A percentile compares a stretch with the other conserved stretches of the same genome.
phyloP scores from a whole-genome alignment of 2,888 invertebrate species.

The Leucania comma region DNA sequence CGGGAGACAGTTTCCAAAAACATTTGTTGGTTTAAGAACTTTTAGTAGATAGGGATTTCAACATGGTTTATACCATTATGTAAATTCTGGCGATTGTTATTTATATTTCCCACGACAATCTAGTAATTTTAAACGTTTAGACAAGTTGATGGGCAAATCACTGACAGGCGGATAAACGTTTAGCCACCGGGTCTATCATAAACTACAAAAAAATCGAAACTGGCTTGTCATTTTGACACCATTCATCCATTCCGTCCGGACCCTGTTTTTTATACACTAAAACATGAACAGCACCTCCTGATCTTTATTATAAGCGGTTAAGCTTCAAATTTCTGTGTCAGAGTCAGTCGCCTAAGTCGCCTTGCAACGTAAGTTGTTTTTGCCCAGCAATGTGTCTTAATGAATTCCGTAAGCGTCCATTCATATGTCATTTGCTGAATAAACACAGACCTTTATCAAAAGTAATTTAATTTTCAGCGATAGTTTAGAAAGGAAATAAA shows the following conservation, averaged over 20 bases:
- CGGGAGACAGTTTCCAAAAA: no score
- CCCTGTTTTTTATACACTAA: slow-evolving; percentile 67
- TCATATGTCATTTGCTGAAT: slow-evolving; percentile 86
- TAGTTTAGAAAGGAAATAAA: slow-evolving; percentile 70
- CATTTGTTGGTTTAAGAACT: no score
- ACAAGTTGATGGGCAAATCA: slow-evolving; percentile 52
- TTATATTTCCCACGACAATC: slow-evolving; percentile 35
- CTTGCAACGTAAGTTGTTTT: slow-evolving; percentile 67
- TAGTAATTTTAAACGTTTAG: slow-evolving; percentile 47
- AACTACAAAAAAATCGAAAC: slow-evolving; percentile 84
- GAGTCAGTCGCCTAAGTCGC: slow-evolving; percentile 19
- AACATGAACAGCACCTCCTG: slow-evolving; percentile 27
- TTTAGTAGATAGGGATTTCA: not conserved
- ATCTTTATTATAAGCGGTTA: slow-evolving; percentile 59
- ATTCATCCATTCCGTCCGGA: slow-evolving; percentile 86
- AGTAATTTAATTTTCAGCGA: slow-evolving; percentile 73
- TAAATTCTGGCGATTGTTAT: slow-evolving; percentile 19
- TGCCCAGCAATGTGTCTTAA: slow-evolving; percentile 85
- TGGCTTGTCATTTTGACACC: slow-evolving; percentile 89
- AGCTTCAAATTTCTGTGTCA: slow-evolving; percentile 53
- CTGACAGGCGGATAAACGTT: slow-evolving; percentile 61
- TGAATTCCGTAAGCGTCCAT: slow-evolving; percentile 86
- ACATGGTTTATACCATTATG: slow-evolving; percentile 2
- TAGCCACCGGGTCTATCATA: slow-evolving; percentile 74
- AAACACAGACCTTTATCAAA: slow-evolving; percentile 87